A percentile compares a stretch with the other conserved stretches of the same genome.
Evolutionary conservation across 92 coral and sea anemone genomes (phyloP).

Genomic region (Heliopora coerulea): DNA sequence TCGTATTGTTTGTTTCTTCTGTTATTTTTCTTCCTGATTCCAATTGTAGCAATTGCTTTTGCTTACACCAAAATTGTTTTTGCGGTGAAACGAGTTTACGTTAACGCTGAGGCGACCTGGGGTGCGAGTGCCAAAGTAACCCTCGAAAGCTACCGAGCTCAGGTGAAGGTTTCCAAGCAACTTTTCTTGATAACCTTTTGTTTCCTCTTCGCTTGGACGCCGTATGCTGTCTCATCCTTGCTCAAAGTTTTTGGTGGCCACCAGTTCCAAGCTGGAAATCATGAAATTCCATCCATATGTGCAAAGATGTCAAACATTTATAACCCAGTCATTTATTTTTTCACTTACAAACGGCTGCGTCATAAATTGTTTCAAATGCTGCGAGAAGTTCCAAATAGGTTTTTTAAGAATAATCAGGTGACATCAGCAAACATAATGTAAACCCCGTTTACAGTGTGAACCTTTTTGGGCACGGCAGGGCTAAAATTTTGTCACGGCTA

Average conservation of each 20-base stretch:
- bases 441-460: too few relatives aligned
- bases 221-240: conserved; percentile 72
- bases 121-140: conserved; percentile 53
- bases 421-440: too few relatives aligned
- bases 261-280: conserved; percentile 4
- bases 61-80: conserved; percentile 14
- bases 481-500: too few relatives aligned
- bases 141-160: conserved; percentile 47
- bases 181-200: conserved; percentile 57
- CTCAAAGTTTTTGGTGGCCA: conserved; percentile 51
- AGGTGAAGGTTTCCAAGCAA: conserved; percentile 47
- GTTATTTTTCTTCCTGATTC: too few relatives aligned
- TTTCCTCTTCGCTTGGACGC: conserved; percentile 81
- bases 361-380: background rate
- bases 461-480: too few relatives aligned
- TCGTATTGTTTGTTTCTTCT: conserved; percentile 55
- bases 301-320: conserved; percentile 61
- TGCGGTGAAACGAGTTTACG: conserved; percentile 20
- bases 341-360: conserved; percentile 63
- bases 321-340: conserved; percentile 73
- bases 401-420: too few relatives aligned
- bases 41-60: conserved; percentile 38
- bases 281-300: conserved; percentile 46
- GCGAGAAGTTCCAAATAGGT: too few relatives aligned
- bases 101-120: conserved; percentile 54